A percentile compares a stretch with the other conserved stretches of the same genome.
phyloP scores from a whole-genome alignment of 2,113 vertebrate species.

The Coptodon rendalli region DNA sequence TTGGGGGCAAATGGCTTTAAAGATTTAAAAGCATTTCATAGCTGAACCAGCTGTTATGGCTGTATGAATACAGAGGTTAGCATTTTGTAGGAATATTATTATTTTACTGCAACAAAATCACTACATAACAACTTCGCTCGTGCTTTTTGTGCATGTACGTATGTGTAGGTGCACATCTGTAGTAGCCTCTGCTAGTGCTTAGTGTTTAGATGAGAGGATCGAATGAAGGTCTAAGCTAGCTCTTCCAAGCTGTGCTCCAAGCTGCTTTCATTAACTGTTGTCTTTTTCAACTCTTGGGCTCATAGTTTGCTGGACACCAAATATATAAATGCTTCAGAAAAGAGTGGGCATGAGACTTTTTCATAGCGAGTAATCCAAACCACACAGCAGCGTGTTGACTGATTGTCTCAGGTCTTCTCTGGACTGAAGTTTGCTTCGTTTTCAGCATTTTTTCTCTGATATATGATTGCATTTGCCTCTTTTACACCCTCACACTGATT shows the following conservation, averaged over 20 bases:
- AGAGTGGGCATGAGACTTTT: neutral
- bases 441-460: neutral
- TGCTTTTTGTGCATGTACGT: rapidly evolving
- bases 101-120: neutral
- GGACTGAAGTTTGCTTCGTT: neutral
- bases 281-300: neutral
- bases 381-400: rapidly evolving
- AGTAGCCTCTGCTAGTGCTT: neutral
- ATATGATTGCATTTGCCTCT: neutral
- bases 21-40: neutral
- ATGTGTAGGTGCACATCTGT: neutral
- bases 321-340: rapidly evolving
- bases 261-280: neutral
- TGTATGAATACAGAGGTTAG: neutral
- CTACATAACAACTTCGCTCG: rapidly evolving
- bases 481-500: neutral
- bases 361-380: neutral
- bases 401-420: neutral
- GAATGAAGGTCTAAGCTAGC: neutral
- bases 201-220: neutral
- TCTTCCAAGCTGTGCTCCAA: neutral
- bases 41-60: neutral
- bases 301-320: rapidly evolving
- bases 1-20: neutral
- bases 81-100: neutral